Conservation (phyloP, 2,888 invertebrate species). For the Zelleria hepariella region DNA sequence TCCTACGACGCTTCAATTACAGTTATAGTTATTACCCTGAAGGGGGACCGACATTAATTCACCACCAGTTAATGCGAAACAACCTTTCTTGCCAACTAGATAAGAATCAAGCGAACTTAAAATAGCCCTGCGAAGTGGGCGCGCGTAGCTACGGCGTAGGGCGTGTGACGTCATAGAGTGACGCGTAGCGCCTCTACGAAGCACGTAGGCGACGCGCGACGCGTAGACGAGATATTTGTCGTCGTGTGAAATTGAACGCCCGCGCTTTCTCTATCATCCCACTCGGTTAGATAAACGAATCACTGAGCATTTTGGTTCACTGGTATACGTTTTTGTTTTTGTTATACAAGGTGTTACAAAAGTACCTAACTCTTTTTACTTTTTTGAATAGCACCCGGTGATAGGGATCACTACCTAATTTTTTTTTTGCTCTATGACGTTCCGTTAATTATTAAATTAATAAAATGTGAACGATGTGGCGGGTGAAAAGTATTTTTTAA, state of each 20-base stretch:
- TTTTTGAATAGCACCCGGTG: too few species aligned
- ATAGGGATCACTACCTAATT: too few species aligned
- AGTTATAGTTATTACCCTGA: background rate
- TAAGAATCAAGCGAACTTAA: background rate
- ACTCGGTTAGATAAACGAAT: too few species aligned
- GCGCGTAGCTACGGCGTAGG: constrained; percentile 15
- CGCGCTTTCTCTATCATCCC: background rate
- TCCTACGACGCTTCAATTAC: background rate
- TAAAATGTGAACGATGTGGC: too few species aligned
- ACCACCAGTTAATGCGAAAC: background rate
- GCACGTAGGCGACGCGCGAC: background rate
- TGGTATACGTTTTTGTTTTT: too few species aligned
- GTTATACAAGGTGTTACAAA: too few species aligned
- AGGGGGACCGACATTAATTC: background rate
- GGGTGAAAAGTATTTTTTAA: too few species aligned
- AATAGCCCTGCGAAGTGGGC: background rate
- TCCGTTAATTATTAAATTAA: too few species aligned
- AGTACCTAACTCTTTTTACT: too few species aligned
- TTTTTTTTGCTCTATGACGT: too few species aligned
- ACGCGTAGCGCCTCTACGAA: background rate
- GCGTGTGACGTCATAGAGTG: constrained; percentile 29
- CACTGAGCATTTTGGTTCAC: too few species aligned
- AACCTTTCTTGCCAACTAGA: background rate
- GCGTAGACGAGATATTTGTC: background rate
- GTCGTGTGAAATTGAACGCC: background rate